phyloP scores from a whole-genome alignment of 2,888 invertebrate genomes.

The Pristionchus mayeri region DNA sequence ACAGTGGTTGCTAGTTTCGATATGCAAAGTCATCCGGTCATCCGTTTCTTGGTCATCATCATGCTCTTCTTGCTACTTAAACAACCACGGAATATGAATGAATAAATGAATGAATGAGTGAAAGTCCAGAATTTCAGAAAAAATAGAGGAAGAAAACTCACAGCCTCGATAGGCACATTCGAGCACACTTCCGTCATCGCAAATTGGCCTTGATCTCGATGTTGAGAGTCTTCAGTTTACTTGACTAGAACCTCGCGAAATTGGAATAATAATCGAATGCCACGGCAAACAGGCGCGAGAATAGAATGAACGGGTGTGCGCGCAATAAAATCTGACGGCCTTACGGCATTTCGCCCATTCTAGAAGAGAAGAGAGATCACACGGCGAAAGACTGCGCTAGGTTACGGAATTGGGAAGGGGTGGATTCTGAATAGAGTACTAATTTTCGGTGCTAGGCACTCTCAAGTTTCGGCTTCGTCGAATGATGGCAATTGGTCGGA shows the following conservation, averaged over 20 bases:
- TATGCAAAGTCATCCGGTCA: too few species aligned
- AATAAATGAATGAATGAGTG: too few species aligned
- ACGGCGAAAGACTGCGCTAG: background rate
- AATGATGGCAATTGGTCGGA: too few species aligned
- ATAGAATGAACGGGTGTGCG: conserved; percentile 19
- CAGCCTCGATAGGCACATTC: background rate
- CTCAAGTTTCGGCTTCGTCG: too few species aligned
- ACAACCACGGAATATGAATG: too few species aligned
- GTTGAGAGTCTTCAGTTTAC: too few species aligned
- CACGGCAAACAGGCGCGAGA: background rate
- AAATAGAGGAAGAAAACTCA: background rate
- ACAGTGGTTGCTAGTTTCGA: too few species aligned
- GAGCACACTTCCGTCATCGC: conserved; percentile 19
- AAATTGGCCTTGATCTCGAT: background rate
- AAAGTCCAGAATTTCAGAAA: background rate
- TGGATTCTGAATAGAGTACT: background rate
- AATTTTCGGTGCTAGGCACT: too few species aligned
- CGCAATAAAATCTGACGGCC: conserved; percentile 9
- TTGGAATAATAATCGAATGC: background rate
- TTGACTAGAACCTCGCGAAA: conserved; percentile 2
- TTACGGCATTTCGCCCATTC: background rate
- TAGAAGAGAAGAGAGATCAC: background rate
- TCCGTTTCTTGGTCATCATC: too few species aligned
- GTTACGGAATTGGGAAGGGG: background rate
- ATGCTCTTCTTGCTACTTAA: too few species aligned